Evolutionary conservation across 2,113 vertebrate genomes (phyloP), one percentile per base, ranked within the genome.

Genomic region (Menura novaehollandiae): DNA sequence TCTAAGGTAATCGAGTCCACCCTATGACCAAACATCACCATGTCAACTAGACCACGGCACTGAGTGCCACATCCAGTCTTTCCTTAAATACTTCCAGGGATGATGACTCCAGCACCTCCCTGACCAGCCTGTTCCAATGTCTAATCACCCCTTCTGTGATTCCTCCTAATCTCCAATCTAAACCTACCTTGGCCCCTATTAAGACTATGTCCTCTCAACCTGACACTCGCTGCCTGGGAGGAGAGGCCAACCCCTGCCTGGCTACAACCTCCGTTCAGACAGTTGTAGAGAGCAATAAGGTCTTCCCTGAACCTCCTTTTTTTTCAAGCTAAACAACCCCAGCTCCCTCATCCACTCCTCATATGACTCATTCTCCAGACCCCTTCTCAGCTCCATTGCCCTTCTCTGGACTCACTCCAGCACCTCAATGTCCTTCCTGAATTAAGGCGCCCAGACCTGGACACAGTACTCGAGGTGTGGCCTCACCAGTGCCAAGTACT

Each of bases 21-120:
- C 23, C 30, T 74, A n/a, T 60, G 28, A 62, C 26, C 56, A 53
- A 76, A 60, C 21, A 60, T 39, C 28, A 78, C 17, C 33, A 27
- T 15, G 15, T 60, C 1, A 0, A 44, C 27, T 62, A 62, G 56
- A 52, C 33, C 27, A 46, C 6, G 22, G 47, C 56, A 55, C 13
- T 55, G 24, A 88, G 23, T 47, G 41, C 24, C n/a, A 24, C 4
- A 13, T 35, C 16, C 66, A 35, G 16, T 32, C 20, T 72, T 71
- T 79, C 24, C 41, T 62, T 35, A 47, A 59, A 55, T 18, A 68
- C n/a, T 24, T 73, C 20, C 39, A 47, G n/a, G 13, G 20, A 75
- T 0, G 0, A 33, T n/a, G 39, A 68, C 33, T 60, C 69, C 20
- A 46, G 11, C 46, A 66, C 19, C 28, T 75, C 30, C 24, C 17